Conservation (phyloP, 2,888 invertebrate genomes). For the Cactoblastis cactorum region DNA sequence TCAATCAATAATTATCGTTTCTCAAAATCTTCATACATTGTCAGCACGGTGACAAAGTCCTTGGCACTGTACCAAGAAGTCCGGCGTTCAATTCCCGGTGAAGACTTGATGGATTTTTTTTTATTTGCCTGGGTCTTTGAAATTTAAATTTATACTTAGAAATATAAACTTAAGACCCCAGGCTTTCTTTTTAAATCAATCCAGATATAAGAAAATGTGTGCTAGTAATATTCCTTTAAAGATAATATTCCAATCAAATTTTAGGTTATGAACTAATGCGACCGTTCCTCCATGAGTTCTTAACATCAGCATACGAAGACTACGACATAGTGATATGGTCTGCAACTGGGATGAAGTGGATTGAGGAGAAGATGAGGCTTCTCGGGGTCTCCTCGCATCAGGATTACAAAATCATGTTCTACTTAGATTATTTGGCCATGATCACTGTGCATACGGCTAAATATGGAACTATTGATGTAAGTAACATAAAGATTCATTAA, state of each 20-base stretch:
- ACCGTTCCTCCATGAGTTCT: constrained; percentile 96
- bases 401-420: constrained; percentile 94
- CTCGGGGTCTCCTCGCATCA: constrained; percentile 90
- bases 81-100: no score
- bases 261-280: constrained; percentile 92
- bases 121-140: no score
- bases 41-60: no score
- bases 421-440: constrained; percentile 95
- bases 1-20: no score
- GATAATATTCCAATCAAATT: constrained; percentile 16
- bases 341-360: constrained; percentile 99
- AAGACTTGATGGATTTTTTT: no score
- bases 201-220: no score
- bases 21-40: no score
- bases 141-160: no score
- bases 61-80: no score
- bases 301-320: constrained; percentile 90
- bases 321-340: constrained; percentile 99
- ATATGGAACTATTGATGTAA: constrained; percentile 94
- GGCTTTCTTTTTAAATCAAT: no score
- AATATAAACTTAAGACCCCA: no score
- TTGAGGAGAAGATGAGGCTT: constrained; percentile 97
- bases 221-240: neutral
- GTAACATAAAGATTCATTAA: no score
- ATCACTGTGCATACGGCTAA: constrained; percentile 95